A percentile compares a stretch with the other conserved stretches of the same genome.
These are phyloP conservation scores for Pseudorasbora parva DNA, from an alignment of 2,113 vertebrate species.

Conservation along the genomic window DNA sequence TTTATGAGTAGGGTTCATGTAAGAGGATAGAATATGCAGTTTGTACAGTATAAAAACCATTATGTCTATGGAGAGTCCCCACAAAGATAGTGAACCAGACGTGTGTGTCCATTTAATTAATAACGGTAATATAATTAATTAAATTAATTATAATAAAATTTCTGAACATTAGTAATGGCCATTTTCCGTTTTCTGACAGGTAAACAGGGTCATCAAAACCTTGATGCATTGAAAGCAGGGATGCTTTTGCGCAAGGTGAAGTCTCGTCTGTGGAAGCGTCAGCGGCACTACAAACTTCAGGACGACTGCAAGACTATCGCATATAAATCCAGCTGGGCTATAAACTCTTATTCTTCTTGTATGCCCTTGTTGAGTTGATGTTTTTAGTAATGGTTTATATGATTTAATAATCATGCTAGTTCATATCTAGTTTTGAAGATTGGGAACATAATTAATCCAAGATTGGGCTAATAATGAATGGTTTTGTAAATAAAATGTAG, in stretches of 20 bases:
- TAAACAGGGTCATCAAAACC: constrained; percentile 76
- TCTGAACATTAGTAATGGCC: background rate
- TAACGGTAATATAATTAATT: no score
- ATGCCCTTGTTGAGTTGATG: constrained; percentile 52
- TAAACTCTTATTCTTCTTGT: constrained; percentile 87
- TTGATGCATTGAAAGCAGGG: constrained; percentile 87
- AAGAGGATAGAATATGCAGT: no score
- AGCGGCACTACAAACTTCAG: constrained; percentile 88
- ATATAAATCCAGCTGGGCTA: constrained; percentile 88
- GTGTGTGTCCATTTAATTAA: constrained; percentile 10
- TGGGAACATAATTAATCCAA: background rate
- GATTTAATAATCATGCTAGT: background rate
- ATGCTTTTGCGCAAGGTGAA: constrained; percentile 89
- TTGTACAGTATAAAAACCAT: no score
- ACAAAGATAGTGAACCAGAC: no score
- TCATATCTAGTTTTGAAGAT: background rate
- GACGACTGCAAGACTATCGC: constrained; percentile 91
- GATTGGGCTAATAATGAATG: background rate
- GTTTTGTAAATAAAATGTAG: background rate
- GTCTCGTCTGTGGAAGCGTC: constrained; percentile 89
- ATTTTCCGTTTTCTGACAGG: constrained; percentile 67
- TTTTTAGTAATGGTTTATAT: background rate
- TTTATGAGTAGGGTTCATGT: no score
- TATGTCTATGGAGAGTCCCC: no score
- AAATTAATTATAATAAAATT: no score